Evolutionary conservation across 2,113 vertebrate genomes (phyloP).

Genomic region (Myrmecobius fasciatus): DNA sequence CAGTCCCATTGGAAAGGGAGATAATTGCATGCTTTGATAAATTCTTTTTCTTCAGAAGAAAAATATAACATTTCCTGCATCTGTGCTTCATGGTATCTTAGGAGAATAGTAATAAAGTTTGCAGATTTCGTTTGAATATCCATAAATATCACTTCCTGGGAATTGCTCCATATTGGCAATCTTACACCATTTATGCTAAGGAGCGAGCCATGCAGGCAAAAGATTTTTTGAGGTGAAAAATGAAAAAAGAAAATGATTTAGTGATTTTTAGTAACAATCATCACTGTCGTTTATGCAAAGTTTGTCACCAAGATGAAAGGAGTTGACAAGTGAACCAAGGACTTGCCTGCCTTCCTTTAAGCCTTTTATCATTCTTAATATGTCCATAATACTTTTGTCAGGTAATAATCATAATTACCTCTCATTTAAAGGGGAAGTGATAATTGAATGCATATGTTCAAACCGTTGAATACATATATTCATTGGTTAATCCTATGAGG

Average conservation of each 20-base stretch:
- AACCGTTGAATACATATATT: neutral
- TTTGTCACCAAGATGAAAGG: neutral
- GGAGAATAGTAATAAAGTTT: neutral
- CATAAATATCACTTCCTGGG: neutral
- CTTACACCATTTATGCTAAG: neutral
- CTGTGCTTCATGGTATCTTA: neutral
- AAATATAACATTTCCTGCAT: neutral
- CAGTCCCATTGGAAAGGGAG: neutral
- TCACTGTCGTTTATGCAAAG: neutral
- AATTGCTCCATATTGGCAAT: neutral
- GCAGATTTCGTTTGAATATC: neutral
- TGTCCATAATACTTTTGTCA: neutral
- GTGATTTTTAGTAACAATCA: neutral
- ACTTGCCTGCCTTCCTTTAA: neutral
- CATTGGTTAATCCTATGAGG: neutral
- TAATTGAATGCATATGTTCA: neutral
- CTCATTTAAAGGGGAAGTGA: neutral
- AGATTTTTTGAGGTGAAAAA: neutral
- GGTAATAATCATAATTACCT: neutral
- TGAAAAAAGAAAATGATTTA: neutral
- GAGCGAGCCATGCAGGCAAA: neutral
- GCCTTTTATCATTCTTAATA: fast-evolving
- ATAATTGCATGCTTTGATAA: neutral
- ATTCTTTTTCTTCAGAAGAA: neutral
- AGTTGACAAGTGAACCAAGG: fast-evolving